Base-by-base conservation (phyloP, 2,113 vertebrate genomes). In the Siphamia tubifer region DNA sequence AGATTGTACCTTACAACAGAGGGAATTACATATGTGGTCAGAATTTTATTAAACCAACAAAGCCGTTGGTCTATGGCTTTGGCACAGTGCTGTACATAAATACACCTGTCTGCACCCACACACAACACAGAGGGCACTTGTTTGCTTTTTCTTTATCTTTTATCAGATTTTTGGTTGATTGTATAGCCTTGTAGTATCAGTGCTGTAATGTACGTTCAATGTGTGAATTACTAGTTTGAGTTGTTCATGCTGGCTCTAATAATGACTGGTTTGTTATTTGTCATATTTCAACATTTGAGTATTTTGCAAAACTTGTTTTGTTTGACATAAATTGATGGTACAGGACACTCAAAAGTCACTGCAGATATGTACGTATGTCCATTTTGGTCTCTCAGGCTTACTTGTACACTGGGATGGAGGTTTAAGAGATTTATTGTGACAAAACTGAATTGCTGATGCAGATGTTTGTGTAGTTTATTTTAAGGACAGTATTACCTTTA, bases 401-500 rank as follows among this genome's bases (percentile, higher is more conserved):
- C 76, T 49, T 58, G 49, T 61, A 25, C 13, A 38, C 25, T 45
- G 25, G 36, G 15, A 19, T 19, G 28, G 23, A 61, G n/a, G n/a
- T n/a, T n/a, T n/a, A n/a, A n/a, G n/a, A 57, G 64, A 24, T 24
- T 70, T 21, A 8, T 65, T 24, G 2, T 64, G 66, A 77, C 17
- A n/a, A 32, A 10, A 53, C 12, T 7, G 58, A 61, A 34, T 28
- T 30, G 17, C 5, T 15, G 4, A 40, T 34, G 40, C 32, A 40
- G 15, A 21, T 28, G 15, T 70, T 6, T 49, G 44, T 56, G 16
- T 45, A 38, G 64, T 70, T 72, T 68, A 60, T 74, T 76, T 48
- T 25, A 16, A 62, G 72, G 64, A 70, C 77, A 87, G 71, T 74
- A 54, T 82, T 83, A 72, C 52, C 11, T 79, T 70, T 57, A 62